Base-by-base conservation (phyloP, 37 sponge, comb jelly and placozoan genomes). In the Hexactinellida sp. region DNA sequence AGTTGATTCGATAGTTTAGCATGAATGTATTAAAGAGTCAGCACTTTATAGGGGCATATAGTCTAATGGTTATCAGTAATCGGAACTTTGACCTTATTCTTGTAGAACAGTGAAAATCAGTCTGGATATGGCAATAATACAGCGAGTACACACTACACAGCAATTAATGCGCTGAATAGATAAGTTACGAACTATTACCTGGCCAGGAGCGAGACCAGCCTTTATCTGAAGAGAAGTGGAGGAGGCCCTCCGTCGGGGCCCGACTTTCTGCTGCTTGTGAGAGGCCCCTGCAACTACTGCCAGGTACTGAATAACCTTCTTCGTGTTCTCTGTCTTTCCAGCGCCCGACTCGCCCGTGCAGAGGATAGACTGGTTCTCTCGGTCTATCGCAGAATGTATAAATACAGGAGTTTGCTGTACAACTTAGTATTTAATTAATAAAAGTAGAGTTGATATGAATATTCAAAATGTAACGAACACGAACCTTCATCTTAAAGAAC, bases 311-410 rank as follows among this genome's bases (percentile, higher is more conserved):
- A 96, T 93, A 5, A 96, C 97, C 82, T 96, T 96, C 94, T 96
- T 96, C 0, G 97, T 96, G 87, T 96, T 96, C 89, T 96, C 97
- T 37, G 97, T 96, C 88, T 96, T 96, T 1, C 97, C 97, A 16
- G 97, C 97, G 39, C 97, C 97, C 23, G 97, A 96, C 54, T 96
- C 97, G 16, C 97, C 97, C 91, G 99, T 99, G 93, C 96, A 95
- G 30, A 99, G 93, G 34, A 99, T 99, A 21, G 99, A 96, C 88
- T 99, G 99, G 83, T 99, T 89, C 54, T 99, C 99, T 54, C 91
- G 93, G 87, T 99, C 99, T 95, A n/a, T 13, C 5, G 47, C 5
- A 5, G 13, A 5, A 41, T 13, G 13, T 41, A 41, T 13, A 41
- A 41, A 16, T 5, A 41, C 5, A 16, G 47, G 47, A 41, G 47